phyloP scores from a whole-genome alignment of 2,113 vertebrate species.

The Melanotaenia duboulayi region DNA sequence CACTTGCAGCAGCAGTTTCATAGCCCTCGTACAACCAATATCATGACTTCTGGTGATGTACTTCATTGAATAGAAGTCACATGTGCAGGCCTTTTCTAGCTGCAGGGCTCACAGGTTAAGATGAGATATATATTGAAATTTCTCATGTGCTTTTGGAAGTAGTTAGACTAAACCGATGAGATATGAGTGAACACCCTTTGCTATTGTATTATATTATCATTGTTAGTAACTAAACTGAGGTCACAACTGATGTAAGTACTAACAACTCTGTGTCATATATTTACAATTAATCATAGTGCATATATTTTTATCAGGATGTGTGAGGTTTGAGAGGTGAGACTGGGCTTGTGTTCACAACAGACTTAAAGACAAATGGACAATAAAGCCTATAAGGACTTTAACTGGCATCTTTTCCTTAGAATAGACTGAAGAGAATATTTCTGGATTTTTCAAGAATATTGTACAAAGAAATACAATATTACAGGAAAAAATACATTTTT shows the following conservation, averaged over 20 bases:
- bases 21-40: slow-evolving; percentile 56
- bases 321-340: not conserved
- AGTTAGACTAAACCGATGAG: not conserved
- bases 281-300: slow-evolving; percentile 1
- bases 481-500: too few species aligned
- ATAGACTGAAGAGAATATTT: too few species aligned
- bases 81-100: slow-evolving; percentile 24
- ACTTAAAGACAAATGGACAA: too few species aligned
- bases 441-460: too few species aligned
- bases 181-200: not conserved
- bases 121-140: slow-evolving; percentile 16
- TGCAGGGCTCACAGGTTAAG: not conserved
- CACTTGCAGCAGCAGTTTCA: slow-evolving; percentile 57
- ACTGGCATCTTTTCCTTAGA: too few species aligned
- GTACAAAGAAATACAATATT: too few species aligned
- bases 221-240: not conserved
- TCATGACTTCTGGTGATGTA: slow-evolving; percentile 41
- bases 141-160: not conserved
- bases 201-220: slow-evolving; percentile 1
- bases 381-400: too few species aligned
- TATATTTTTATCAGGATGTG: slow-evolving; percentile 23
- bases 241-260: slow-evolving; percentile 7
- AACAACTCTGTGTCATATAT: slow-evolving; percentile 4
- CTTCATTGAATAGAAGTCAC: slow-evolving; percentile 36
- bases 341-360: not conserved